These are phyloP conservation scores for Mactra quadrangularis DNA, from an alignment of 1,140 invertebrate genomes.

Conservation along the genomic window DNA sequence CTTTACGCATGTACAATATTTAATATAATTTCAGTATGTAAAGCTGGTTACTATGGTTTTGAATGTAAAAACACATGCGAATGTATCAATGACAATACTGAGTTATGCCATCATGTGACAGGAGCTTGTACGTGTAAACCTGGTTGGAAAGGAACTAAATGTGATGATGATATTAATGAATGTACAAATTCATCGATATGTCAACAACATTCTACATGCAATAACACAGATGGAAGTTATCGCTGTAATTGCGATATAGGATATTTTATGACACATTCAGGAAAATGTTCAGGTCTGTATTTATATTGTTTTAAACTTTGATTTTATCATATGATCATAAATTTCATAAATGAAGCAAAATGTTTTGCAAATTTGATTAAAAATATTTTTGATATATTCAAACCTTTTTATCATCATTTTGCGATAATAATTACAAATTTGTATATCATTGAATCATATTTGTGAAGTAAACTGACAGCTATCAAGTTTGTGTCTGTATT, in stretches of 20 bases:
- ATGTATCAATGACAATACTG: neutral
- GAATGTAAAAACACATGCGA: neutral
- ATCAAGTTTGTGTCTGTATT: no score
- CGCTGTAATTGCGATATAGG: neutral
- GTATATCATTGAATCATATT: no score
- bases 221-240: neutral
- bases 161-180: neutral
- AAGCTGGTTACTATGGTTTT: neutral
- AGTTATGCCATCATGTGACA: neutral
- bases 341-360: no score
- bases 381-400: no score
- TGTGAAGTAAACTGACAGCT: no score
- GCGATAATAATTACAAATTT: no score
- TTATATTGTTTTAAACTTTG: no score
- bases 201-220: neutral
- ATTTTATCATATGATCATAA: no score
- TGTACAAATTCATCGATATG: neutral
- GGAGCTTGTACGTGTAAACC: neutral
- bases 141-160: neutral
- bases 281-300: constrained; percentile 3
- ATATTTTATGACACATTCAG: neutral
- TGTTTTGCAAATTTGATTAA: no score
- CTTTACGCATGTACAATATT: no score
- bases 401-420: no score
- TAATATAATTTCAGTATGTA: neutral